phyloP scores from a whole-genome alignment of 1,140 invertebrate species.

The Ladona fulva region DNA sequence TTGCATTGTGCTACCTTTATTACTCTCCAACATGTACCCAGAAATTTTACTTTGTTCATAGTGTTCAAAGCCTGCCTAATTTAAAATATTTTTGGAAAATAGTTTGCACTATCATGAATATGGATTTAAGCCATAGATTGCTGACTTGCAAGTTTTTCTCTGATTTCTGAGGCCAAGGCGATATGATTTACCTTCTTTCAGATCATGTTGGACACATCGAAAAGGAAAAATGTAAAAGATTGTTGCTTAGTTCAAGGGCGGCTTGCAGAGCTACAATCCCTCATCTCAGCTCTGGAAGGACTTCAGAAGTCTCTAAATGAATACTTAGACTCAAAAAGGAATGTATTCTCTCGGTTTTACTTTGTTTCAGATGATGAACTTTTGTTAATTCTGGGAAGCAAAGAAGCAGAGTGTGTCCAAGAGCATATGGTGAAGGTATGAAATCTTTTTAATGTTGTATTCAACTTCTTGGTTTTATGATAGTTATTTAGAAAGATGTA shows the following conservation, averaged over 20 bases:
- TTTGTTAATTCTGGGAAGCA: conserved; percentile 78
- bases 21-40: too few relatives aligned
- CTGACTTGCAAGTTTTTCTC: too few relatives aligned
- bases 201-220: conserved; percentile 74
- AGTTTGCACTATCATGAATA: too few relatives aligned
- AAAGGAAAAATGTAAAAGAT: conserved; percentile 63
- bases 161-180: too few relatives aligned
- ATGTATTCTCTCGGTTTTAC: conserved; percentile 81
- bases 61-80: too few relatives aligned
- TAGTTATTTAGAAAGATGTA: too few relatives aligned
- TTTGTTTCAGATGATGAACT: conserved; percentile 90
- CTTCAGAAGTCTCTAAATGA: conserved; percentile 87
- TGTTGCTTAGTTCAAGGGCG: conserved; percentile 60
- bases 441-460: too few relatives aligned
- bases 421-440: conserved; percentile 82
- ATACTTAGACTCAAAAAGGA: conserved; percentile 77
- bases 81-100: too few relatives aligned
- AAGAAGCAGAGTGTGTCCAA: conserved; percentile 67
- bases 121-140: too few relatives aligned
- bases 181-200: conserved; percentile 36
- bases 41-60: too few relatives aligned
- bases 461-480: too few relatives aligned
- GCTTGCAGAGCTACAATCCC: conserved; percentile 58
- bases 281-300: conserved; percentile 67
- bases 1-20: too few relatives aligned